A percentile compares a stretch with the other conserved stretches of the same genome.
These are phyloP conservation scores for Papilio polytes DNA, from an alignment of 1,140 invertebrate species.

Conservation along the genomic window DNA sequence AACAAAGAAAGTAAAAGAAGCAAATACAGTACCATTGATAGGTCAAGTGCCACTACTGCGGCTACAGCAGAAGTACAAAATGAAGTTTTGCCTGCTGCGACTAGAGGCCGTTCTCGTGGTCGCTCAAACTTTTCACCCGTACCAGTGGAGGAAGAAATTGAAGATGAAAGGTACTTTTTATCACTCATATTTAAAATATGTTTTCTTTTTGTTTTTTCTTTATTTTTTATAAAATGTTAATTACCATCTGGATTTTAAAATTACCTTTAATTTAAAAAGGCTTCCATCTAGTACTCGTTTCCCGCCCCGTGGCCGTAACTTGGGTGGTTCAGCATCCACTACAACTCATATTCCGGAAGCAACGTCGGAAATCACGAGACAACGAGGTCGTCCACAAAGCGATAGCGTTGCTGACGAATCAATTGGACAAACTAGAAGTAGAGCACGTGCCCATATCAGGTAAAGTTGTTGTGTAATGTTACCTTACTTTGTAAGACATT, in stretches of 20 bases:
- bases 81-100: constrained; percentile 86
- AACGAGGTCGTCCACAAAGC: constrained; percentile 79
- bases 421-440: constrained; percentile 77
- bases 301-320: constrained; percentile 88
- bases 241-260: not conserved
- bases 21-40: constrained; percentile 88
- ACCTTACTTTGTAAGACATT: not conserved
- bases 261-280: constrained; percentile 73
- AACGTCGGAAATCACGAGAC: constrained; percentile 69
- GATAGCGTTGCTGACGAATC: constrained; percentile 80
- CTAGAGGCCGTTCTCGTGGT: constrained; percentile 83
- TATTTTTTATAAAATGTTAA: not conserved
- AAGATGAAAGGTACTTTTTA: constrained; percentile 77
- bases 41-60: constrained; percentile 82
- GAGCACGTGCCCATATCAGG: constrained; percentile 80
- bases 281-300: constrained; percentile 91
- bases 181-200: constrained; percentile 17
- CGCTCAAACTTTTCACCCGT: constrained; percentile 83
- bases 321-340: constrained; percentile 72
- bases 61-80: constrained; percentile 84
- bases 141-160: constrained; percentile 82
- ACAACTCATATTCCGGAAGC: constrained; percentile 68
- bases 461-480: constrained; percentile 48
- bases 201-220: constrained; percentile 49
- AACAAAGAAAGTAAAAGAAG: constrained; percentile 80